Base-by-base conservation (phyloP, 1,140 invertebrate species). In the Eupeodes corollae region DNA sequence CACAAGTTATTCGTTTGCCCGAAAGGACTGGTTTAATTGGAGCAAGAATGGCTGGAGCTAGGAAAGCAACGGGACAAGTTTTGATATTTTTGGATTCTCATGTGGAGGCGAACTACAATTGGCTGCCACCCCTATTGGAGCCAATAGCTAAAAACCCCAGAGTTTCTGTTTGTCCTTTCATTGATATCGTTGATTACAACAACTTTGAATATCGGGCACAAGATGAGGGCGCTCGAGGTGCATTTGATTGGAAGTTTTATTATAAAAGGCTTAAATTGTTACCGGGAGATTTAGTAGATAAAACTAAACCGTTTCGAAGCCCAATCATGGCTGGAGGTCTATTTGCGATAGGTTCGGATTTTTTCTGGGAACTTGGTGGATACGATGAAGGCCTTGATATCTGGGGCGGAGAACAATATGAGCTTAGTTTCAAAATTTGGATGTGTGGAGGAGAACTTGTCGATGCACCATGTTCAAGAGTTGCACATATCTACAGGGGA, bases 351-450 rank as follows among this genome's bases (percentile, higher is more conserved):
- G 78, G 80, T 61, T 77, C 82, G 54, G 71, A 77, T 45, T 98
- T 92, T 73, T 98, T 98, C 69, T 87, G 95, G 66, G 78, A 80
- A 47, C 75, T 99, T 1, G 96, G 96, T 34, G 94, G 91, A 14
- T 99, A 99, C 65, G 96, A 99, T 72, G 88, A 87, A 33, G 96
- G 94, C 15, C 98, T 99, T 68, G 95, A 99, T 70, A 98, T 99
- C 54, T 99, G 95, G 95, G 96, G 96, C 47, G 95, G 86, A 11
- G 95, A 98, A 66, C 92, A 98, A 73, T 73, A 98, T 47, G 95
- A 99, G 71, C 70, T 99, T 6, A 98, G 93, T 1, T 98, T 98
- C 68, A 98, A 98, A 63, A 84, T 80, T 6, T 86, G 83, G 84
- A 86, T 86, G 84, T 86, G 84, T 53, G 83, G 82, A 53, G 85